phyloP scores from a whole-genome alignment of 2,888 invertebrate genomes.

The Nomada ruficornis region DNA sequence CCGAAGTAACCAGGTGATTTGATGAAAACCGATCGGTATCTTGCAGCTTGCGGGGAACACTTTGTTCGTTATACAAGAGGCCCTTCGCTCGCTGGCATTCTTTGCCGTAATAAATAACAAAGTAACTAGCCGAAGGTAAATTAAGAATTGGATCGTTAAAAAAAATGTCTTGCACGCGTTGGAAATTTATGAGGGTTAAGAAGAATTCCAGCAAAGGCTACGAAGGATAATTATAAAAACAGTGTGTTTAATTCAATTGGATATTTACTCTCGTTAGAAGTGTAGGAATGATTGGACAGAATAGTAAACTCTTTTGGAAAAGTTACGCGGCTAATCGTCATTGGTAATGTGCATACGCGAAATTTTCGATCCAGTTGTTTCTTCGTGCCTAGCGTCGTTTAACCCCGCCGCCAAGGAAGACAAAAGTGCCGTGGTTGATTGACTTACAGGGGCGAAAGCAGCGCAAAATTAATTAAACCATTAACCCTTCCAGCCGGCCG shows the following conservation, averaged over 20 bases:
- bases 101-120: too few species aligned
- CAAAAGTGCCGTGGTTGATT: constrained; percentile 58
- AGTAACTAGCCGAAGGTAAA: too few species aligned
- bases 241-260: too few species aligned
- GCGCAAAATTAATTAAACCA: constrained; percentile 73
- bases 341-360: background rate
- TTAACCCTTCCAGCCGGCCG: constrained; percentile 56
- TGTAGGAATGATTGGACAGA: too few species aligned
- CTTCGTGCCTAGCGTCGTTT: constrained; percentile 37
- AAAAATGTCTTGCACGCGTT: too few species aligned
- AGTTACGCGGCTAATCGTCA: too few species aligned
- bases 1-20: constrained; percentile 61
- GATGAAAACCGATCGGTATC: constrained; percentile 16
- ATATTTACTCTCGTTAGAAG: too few species aligned
- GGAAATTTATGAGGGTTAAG: too few species aligned
- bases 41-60: constrained; percentile 27
- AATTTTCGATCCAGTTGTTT: constrained; percentile 21
- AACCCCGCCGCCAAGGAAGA: constrained; percentile 29
- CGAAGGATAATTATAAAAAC: too few species aligned
- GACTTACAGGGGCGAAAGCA: constrained; percentile 59
- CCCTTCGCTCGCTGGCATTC: constrained; percentile 19
- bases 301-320: too few species aligned
- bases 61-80: background rate
- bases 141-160: too few species aligned
- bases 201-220: too few species aligned